These are phyloP conservation scores for Enteromius anoplus DNA, from an alignment of 2,797 vertebrate species.

Conservation along the genomic window DNA sequence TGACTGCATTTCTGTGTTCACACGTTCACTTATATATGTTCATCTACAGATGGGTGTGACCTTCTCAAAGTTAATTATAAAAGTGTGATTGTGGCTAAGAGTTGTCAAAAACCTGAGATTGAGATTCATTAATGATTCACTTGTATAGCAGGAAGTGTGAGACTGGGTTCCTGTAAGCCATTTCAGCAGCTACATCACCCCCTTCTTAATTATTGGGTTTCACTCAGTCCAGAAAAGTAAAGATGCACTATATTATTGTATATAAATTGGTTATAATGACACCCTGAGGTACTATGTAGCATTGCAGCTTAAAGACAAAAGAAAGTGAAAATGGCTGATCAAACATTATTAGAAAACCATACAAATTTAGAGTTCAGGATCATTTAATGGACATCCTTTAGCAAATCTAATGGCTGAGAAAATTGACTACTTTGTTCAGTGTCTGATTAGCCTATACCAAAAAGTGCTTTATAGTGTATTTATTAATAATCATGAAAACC, in stretches of 20 bases:
- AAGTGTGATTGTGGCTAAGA: conserved; percentile 28
- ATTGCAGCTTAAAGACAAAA: background rate
- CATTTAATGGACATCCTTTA: background rate
- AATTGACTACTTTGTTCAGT: too few species aligned
- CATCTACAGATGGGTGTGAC: conserved; percentile 38
- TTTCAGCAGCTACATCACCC: background rate
- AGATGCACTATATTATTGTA: background rate
- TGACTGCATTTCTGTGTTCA: conserved; percentile 8
- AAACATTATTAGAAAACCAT: background rate
- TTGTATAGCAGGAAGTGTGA: conserved; percentile 55
- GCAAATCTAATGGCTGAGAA: background rate
- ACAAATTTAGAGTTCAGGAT: background rate
- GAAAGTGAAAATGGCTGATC: background rate
- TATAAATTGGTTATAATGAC: background rate
- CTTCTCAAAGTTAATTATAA: conserved; percentile 41
- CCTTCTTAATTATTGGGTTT: background rate
- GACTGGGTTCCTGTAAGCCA: background rate
- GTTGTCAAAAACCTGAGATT: conserved; percentile 46
- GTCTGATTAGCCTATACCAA: background rate
- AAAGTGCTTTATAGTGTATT: background rate
- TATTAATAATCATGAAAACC: background rate
- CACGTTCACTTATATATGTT: background rate
- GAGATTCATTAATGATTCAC: conserved; percentile 70
- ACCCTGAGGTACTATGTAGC: background rate
- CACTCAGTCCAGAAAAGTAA: background rate